These are phyloP conservation scores for Stichopus horrens DNA, from an alignment of 53 echinoderm and acorn worm species.

Conservation along the genomic window DNA sequence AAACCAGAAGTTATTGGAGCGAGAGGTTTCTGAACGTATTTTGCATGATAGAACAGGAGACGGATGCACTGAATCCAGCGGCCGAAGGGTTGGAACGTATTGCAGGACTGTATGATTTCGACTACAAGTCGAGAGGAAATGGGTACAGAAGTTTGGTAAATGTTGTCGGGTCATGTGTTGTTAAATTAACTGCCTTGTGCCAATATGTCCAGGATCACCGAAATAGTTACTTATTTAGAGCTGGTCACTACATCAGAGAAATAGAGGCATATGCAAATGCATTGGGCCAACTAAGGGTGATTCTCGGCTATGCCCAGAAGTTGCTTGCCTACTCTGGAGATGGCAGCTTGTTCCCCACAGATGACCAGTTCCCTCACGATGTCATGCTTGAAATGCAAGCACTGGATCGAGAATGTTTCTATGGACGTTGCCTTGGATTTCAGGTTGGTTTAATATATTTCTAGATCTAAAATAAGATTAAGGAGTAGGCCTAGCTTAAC, in stretches of 20 bases:
- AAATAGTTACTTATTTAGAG: constrained; percentile 82
- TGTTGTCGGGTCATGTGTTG: constrained; percentile 85
- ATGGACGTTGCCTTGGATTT: constrained; percentile 91
- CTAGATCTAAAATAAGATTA: too few relatives aligned
- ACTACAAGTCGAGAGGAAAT: constrained; percentile 77
- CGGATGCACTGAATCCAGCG: constrained; percentile 86
- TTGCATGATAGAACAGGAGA: constrained; percentile 86
- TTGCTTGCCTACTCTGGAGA: constrained; percentile 71
- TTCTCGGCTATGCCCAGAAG: constrained; percentile 88
- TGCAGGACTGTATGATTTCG: constrained; percentile 80
- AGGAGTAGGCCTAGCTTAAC: too few relatives aligned
- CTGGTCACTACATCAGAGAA: constrained; percentile 75
- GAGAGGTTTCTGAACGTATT: constrained; percentile 82
- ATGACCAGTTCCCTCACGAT: constrained; percentile 80
- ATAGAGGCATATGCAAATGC: constrained; percentile 79
- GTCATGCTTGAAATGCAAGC: constrained; percentile 90
- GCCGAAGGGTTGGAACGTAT: constrained; percentile 83
- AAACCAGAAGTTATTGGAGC: constrained; percentile 65
- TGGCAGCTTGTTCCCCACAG: constrained; percentile 76
- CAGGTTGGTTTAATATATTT: constrained; percentile 64
- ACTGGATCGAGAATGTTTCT: constrained; percentile 95
- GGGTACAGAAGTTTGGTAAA: constrained; percentile 93
- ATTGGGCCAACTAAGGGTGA: constrained; percentile 78
- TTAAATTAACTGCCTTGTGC: constrained; percentile 67
- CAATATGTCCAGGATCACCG: constrained; percentile 69